Base-by-base conservation (phyloP, 2,888 invertebrate species). In the Thecophora atra region DNA sequence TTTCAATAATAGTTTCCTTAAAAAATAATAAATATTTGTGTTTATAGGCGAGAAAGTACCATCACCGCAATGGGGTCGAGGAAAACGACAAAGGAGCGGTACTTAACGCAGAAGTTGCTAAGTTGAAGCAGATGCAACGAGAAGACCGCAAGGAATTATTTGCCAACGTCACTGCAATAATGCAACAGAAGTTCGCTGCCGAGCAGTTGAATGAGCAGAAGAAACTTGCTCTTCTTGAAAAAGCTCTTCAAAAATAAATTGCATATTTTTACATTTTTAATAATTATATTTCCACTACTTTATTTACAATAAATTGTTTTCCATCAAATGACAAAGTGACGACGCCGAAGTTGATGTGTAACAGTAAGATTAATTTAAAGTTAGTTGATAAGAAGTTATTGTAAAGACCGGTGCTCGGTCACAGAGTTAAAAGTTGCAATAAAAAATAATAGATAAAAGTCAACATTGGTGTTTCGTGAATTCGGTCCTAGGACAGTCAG, bases 291-390 rank as follows among this genome's bases (percentile, higher is more conserved):
- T n/a, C 56, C 11, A 21, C 56, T 56, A 56, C 56, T 56, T 56
- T 21, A 56, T 56, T 56, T 56, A 56, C 56, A 56, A 56, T 42
- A 63, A 37, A 63, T 63, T 63, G 30, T 63, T 30, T 17, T 63
- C n/a, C 37, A 37, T n/a, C 42, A 63, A 63, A 63, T 63, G 42
- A 63, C 37, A 63, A 63, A 30, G 19, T 21, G 19, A 37, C n/a
- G n/a, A 42, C 63, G 63, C n/a, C 63, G 63, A 63, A n/a, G n/a
- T n/a, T n/a, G n/a, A n/a, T n/a, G n/a, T n/a, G n/a, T n/a, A n/a
- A n/a, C n/a, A n/a, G n/a, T n/a, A n/a, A n/a, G n/a, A n/a, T n/a
- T n/a, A n/a, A n/a, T n/a, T n/a, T n/a, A n/a, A n/a, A n/a, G n/a
- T n/a, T n/a, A n/a, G n/a, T n/a, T n/a, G n/a, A n/a, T n/a, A n/a